phyloP scores from a whole-genome alignment of 2,888 invertebrate species.

The Eilema sororculum region DNA sequence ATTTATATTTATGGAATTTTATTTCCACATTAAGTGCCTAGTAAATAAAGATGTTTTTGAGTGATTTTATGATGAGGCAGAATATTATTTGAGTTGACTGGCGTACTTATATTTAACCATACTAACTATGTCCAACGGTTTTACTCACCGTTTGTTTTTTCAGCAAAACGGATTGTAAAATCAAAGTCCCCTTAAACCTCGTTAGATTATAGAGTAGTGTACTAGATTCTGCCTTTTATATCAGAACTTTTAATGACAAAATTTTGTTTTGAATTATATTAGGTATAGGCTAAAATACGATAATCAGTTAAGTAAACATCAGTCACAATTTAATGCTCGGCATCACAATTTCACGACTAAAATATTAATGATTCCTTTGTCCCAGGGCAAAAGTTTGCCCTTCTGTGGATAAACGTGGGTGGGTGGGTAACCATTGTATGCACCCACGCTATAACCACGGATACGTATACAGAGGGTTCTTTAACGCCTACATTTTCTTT shows the following conservation, averaged over 20 bases:
- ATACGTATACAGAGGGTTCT: background rate
- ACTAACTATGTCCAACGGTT: background rate
- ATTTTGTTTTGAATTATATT: no score
- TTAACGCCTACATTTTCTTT: background rate
- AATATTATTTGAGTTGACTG: background rate
- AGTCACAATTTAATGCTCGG: no score
- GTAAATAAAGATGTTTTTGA: background rate
- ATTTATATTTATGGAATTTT: constrained; percentile 22
- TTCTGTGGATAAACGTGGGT: no score
- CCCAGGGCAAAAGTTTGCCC: no score
- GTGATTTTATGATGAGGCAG: background rate
- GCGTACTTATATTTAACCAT: background rate
- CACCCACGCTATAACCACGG: background rate
- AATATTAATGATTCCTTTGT: no score
- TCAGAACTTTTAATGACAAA: no score
- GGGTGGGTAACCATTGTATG: no score
- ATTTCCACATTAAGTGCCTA: constrained; percentile 1
- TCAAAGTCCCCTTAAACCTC: no score
- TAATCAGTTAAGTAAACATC: background rate
- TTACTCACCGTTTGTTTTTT: background rate
- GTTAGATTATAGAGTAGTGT: no score
- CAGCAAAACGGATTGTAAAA: no score
- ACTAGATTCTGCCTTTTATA: no score
- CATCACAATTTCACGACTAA: background rate
- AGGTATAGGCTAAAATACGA: background rate